These are phyloP conservation scores for Parasteatoda tepidariorum DNA, from an alignment of 1,140 invertebrate species.

Conservation along the genomic window DNA sequence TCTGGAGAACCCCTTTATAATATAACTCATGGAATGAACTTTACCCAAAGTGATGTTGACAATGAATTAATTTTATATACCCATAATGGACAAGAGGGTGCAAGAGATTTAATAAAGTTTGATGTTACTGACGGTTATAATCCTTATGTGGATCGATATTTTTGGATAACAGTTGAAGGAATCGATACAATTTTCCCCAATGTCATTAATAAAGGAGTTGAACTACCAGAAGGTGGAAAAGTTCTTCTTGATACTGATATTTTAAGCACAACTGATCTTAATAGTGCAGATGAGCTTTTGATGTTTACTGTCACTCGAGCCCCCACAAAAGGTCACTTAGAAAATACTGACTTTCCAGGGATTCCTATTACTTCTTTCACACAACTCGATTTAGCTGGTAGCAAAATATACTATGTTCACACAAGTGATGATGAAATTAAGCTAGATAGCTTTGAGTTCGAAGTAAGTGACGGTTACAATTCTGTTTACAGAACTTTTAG, in stretches of 20 bases:
- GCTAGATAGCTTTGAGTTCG: constrained; percentile 70
- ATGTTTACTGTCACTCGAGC: constrained; percentile 67
- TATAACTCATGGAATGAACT: constrained; percentile 67
- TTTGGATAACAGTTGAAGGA: constrained; percentile 69
- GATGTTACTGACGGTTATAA: constrained; percentile 70
- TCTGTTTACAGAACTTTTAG: constrained; percentile 68
- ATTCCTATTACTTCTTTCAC: constrained; percentile 68
- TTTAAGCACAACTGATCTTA: constrained; percentile 68
- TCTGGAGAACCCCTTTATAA: constrained; percentile 63
- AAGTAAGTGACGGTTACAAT: constrained; percentile 69
- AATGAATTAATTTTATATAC: constrained; percentile 66
- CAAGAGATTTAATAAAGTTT: constrained; percentile 69
- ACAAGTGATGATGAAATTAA: constrained; percentile 67
- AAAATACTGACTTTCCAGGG: constrained; percentile 66
- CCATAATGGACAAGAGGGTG: constrained; percentile 67
- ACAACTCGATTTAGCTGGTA: constrained; percentile 68
- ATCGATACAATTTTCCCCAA: constrained; percentile 68
- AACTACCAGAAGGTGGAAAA: constrained; percentile 68
- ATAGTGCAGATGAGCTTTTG: constrained; percentile 67
- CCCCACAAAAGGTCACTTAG: constrained; percentile 68
- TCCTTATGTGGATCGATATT: constrained; percentile 68
- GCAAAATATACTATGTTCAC: constrained; percentile 69
- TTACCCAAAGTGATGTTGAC: constrained; percentile 69
- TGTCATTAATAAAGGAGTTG: constrained; percentile 67
- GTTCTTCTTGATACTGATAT: constrained; percentile 67